phyloP scores from a whole-genome alignment of 2,888 invertebrate genomes.

The Slavum lentiscoides region DNA sequence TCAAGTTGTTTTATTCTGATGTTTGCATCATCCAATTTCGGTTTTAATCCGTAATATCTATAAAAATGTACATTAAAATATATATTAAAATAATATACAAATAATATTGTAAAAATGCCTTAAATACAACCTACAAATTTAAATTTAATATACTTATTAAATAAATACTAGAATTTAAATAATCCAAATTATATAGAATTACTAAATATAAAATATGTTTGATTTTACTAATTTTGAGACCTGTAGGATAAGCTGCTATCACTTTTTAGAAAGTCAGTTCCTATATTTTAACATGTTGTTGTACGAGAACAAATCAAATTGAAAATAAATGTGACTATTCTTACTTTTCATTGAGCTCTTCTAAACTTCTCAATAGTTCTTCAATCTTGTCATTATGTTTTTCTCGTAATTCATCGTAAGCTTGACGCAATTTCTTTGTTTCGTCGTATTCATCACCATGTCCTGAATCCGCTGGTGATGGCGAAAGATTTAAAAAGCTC shows the following conservation, averaged over 20 bases:
- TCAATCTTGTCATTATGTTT: constrained; percentile 63
- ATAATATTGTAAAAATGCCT: not conserved
- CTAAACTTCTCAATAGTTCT: constrained; percentile 59
- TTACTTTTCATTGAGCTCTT: constrained; percentile 60
- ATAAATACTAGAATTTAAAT: too few species aligned
- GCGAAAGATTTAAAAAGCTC: constrained; percentile 65
- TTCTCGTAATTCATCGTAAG: constrained; percentile 61
- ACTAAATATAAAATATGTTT: too few species aligned
- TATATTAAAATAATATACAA: not conserved
- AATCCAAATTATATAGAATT: too few species aligned
- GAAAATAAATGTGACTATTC: constrained; percentile 9
- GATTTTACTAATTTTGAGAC: too few species aligned
- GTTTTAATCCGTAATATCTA: constrained; percentile 58
- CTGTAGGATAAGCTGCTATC: too few species aligned
- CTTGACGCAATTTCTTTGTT: constrained; percentile 55
- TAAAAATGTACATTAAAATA: constrained; percentile 15
- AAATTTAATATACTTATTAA: too few species aligned
- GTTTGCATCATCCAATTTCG: constrained; percentile 56
- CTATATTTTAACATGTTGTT: too few species aligned
- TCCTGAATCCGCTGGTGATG: constrained; percentile 82
- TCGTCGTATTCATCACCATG: constrained; percentile 76
- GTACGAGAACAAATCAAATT: too few species aligned
- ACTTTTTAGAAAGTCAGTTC: too few species aligned
- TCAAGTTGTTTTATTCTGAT: constrained; percentile 56
- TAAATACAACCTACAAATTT: too few species aligned